phyloP scores from a whole-genome alignment of 2,797 vertebrate species.

The Ataeniobius toweri region DNA sequence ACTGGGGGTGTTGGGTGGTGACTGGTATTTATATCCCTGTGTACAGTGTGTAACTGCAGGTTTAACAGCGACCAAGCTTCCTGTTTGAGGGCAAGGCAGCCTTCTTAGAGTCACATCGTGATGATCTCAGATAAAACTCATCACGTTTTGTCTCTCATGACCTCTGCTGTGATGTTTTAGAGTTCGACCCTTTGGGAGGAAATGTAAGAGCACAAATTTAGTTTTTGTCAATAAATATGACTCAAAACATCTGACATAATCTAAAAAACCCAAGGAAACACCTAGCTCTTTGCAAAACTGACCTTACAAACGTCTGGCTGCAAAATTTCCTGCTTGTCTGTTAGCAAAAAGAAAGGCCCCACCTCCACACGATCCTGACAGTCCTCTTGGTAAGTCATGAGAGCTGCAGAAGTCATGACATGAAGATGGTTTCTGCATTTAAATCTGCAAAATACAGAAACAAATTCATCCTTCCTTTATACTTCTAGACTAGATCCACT shows the following conservation, averaged over 20 bases:
- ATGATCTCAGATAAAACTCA: neutral
- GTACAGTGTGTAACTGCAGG: slow-evolving; percentile 7
- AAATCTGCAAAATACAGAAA: neutral
- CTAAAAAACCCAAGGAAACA: neutral
- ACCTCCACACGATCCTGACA: no score
- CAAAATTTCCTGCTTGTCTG: neutral
- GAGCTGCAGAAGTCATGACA: no score
- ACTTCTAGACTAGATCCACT: neutral
- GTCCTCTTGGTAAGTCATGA: no score
- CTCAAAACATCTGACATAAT: neutral
- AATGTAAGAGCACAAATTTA: neutral
- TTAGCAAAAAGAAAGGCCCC: neutral
- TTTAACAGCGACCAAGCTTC: slow-evolving; percentile 15
- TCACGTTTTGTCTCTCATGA: neutral
- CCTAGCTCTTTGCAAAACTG: no score
- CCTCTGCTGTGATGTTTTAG: neutral
- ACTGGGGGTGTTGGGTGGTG: slow-evolving; percentile 6
- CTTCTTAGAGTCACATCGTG: neutral
- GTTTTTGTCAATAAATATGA: neutral
- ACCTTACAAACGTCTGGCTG: neutral
- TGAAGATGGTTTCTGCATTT: no score
- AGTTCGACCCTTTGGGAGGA: neutral
- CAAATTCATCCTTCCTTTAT: neutral
- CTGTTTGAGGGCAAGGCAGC: neutral
- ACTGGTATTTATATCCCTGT: slow-evolving; percentile 17